A percentile compares a stretch with the other conserved stretches of the same genome.
Evolutionary conservation across 1,140 invertebrate species (phyloP).

Genomic region (Drosophila watanabei): DNA sequence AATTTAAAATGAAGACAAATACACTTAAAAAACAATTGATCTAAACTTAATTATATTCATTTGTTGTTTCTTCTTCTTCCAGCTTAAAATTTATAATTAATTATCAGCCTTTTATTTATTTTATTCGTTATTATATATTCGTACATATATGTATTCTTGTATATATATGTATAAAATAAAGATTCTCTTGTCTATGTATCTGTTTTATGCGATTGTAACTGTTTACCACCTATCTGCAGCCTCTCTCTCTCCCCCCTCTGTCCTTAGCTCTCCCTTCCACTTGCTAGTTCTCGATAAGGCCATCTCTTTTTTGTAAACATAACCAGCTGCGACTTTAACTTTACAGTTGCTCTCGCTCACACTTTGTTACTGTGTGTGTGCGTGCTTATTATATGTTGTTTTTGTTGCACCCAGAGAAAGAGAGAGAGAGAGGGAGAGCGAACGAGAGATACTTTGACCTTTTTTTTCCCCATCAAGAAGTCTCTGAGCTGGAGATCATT

Average conservation of each 20-base stretch:
- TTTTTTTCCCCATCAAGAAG: conserved; percentile 74
- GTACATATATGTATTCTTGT: neutral
- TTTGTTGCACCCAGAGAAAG: conserved; percentile 15
- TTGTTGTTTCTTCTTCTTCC: neutral
- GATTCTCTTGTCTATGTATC: conserved; percentile 44
- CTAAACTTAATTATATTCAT: too few species aligned
- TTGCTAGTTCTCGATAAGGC: conserved; percentile 13
- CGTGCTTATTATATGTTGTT: conserved; percentile 36
- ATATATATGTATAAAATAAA: neutral
- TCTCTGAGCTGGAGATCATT: conserved; percentile 71
- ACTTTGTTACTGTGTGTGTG: conserved; percentile 20
- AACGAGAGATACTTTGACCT: conserved; percentile 66
- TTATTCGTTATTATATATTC: neutral
- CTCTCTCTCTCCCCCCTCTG: conserved; percentile 7
- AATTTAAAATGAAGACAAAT: neutral
- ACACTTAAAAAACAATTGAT: neutral
- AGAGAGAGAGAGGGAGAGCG: conserved; percentile 1
- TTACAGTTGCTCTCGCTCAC: conserved; percentile 39
- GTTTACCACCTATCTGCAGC: conserved; percentile 45
- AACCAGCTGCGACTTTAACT: conserved; percentile 70
- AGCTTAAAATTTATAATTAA: neutral
- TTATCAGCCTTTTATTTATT: neutral
- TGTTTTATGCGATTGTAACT: conserved; percentile 52
- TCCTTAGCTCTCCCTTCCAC: conserved; percentile 18
- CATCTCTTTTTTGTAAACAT: conserved; percentile 39